Evolutionary conservation across 64 coral and sea anemone genomes (phyloP).

Genomic region (Dendronephthya gigantea): DNA sequence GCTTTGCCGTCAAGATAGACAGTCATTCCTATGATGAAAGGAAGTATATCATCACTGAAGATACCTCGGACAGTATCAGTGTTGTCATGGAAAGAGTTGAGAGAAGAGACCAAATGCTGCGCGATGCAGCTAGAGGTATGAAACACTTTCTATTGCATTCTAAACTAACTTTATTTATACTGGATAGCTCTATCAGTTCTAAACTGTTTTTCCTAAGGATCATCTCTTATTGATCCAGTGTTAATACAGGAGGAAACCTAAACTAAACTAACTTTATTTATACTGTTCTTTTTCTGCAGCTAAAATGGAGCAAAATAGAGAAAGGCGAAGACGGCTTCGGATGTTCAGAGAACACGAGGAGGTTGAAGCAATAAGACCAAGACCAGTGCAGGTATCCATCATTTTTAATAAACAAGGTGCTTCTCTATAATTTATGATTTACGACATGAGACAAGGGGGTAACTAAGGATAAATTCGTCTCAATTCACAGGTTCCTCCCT

Average conservation of each 20-base stretch:
- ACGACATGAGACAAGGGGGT: too few species aligned
- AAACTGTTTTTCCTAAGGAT: not conserved
- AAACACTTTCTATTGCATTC: not conserved
- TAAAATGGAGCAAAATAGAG: not conserved
- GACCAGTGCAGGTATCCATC: too few species aligned
- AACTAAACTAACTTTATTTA: too few species aligned
- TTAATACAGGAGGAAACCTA: not conserved
- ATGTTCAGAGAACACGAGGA: not conserved
- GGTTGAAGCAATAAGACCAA: not conserved
- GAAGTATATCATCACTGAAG: not conserved
- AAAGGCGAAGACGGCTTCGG: not conserved
- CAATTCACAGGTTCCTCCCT: not conserved
- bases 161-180: too few species aligned
- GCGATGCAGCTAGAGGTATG: not conserved
- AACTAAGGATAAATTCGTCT: too few species aligned
- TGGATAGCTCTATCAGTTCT: not conserved
- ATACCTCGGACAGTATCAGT: not conserved
- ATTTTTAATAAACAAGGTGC: too few species aligned
- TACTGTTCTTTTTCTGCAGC: not conserved
- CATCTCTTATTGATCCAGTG: not conserved
- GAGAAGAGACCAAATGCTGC: not conserved
- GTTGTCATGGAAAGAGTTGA: not conserved
- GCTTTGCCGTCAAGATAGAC: not conserved
- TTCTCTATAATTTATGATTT: too few species aligned
- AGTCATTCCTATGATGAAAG: not conserved